phyloP scores from a whole-genome alignment of 2,113 vertebrate genomes.

The Corvus hawaiiensis region DNA sequence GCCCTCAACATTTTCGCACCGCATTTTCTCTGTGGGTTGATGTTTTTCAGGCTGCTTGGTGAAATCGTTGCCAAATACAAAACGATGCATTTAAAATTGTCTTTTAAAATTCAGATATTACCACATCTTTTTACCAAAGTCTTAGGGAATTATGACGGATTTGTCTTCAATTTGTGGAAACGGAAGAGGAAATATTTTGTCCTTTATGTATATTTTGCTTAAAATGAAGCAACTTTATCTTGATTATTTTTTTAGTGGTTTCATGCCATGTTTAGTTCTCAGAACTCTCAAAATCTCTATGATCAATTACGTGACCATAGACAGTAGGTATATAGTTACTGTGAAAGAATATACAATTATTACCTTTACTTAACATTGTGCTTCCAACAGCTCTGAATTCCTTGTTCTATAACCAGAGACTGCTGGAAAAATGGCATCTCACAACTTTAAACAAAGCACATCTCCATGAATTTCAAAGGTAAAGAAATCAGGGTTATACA shows the following conservation, averaged over 20 bases:
- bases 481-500: background rate
- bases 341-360: background rate
- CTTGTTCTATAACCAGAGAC: conserved; percentile 46
- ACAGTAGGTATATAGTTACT: background rate
- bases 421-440: conserved; percentile 20
- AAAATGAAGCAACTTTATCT: conserved; percentile 1
- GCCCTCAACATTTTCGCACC: background rate
- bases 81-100: background rate
- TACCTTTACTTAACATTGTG: conserved; percentile 2
- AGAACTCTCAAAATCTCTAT: background rate
- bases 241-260: background rate
- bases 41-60: background rate
- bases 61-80: background rate
- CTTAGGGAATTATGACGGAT: background rate
- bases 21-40: background rate
- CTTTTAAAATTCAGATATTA: background rate
- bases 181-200: background rate
- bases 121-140: background rate
- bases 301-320: background rate
- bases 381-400: conserved; percentile 9
- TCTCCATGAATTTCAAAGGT: conserved; percentile 11
- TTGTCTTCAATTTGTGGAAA: background rate
- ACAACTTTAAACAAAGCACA: conserved; percentile 43
- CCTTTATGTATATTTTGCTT: background rate
- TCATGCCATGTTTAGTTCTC: conserved; percentile 18